A percentile compares a stretch with the other conserved stretches of the same genome.
Conservation (phyloP, 2,113 vertebrate species). For the Triplophysa tibetana region DNA sequence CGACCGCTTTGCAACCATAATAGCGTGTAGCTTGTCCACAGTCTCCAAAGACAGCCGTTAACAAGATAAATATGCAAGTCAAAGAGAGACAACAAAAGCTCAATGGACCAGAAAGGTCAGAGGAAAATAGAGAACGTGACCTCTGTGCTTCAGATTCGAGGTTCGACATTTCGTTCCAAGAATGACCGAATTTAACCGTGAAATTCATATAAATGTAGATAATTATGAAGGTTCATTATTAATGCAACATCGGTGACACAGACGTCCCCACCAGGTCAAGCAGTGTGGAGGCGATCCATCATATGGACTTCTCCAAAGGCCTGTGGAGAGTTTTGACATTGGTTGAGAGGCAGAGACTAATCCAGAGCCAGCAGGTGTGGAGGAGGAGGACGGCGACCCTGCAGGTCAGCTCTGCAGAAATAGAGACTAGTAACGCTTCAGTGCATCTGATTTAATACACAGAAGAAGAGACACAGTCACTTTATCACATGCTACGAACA, state of each 20-base stretch:
- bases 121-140: not conserved
- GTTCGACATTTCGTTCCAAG: not conserved
- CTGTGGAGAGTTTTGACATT: conserved; percentile 42
- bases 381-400: conserved; percentile 15
- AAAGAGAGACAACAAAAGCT: conserved; percentile 1
- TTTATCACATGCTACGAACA: not conserved
- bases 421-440: not conserved
- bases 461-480: not conserved
- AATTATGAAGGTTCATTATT: conserved; percentile 12
- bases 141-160: conserved; percentile 1
- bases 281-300: conserved; percentile 44
- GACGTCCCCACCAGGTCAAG: too few species aligned
- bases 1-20: not conserved
- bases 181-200: not conserved
- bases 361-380: conserved; percentile 21
- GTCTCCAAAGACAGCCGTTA: conserved; percentile 6
- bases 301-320: conserved; percentile 49
- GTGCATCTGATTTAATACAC: not conserved
- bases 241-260: not conserved
- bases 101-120: not conserved
- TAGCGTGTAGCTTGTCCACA: not conserved
- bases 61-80: not conserved
- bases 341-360: conserved; percentile 44
- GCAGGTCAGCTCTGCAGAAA: not conserved
- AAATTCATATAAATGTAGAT: not conserved